Conservation (phyloP, 2,797 vertebrate genomes). For the Liasis olivaceus region DNA sequence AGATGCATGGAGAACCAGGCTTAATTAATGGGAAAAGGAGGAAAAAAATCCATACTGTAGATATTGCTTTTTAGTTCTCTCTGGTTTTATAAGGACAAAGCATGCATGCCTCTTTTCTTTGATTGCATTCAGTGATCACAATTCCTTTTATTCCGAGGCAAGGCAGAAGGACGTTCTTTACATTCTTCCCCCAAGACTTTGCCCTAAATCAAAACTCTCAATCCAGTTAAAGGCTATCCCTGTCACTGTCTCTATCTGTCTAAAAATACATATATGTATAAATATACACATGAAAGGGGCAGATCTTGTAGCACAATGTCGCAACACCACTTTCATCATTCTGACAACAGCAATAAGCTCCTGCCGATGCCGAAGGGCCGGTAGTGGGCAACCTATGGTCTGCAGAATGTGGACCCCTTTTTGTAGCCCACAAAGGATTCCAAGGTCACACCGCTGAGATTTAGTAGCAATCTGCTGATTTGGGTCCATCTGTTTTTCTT, state of each 20-base stretch:
- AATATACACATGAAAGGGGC: background rate
- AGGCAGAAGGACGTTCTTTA: background rate
- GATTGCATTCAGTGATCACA: background rate
- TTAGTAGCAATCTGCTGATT: no score
- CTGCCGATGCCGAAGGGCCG: background rate
- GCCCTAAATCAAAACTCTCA: background rate
- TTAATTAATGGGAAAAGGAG: slow-evolving; percentile 13
- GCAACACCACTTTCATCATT: no score
- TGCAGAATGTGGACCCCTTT: no score
- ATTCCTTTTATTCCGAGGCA: background rate
- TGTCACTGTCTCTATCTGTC: background rate
- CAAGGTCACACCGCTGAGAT: no score
- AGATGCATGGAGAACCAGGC: background rate
- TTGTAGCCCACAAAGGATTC: no score
- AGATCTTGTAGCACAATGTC: no score
- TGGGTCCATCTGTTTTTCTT: no score
- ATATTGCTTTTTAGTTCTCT: slow-evolving; percentile 12
- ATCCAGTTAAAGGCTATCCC: no score
- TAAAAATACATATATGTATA: background rate
- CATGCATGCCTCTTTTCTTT: background rate
- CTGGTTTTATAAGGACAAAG: background rate
- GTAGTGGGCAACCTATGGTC: no score
- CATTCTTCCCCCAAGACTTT: background rate
- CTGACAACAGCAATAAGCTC: no score
- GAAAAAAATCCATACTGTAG: background rate